Base-by-base conservation (phyloP, 2,797 vertebrate species). In the Peromyscus melanophrys region DNA sequence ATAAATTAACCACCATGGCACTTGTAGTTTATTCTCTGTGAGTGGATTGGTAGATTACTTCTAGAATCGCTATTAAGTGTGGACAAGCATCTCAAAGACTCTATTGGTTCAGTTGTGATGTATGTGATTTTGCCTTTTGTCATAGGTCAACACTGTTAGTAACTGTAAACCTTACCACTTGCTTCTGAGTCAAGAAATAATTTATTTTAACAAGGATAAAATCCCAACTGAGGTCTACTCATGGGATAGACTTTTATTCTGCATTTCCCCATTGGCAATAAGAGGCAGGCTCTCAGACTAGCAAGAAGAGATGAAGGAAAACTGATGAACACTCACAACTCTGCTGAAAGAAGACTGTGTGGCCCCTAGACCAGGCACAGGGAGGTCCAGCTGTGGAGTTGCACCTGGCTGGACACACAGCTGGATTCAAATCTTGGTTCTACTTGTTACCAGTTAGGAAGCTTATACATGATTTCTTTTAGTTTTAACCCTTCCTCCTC, bases 1-100 rank as follows among this genome's bases (percentile, higher is more conserved):
- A 93, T 14, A 98, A 80, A 77, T 97, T 97, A 98, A 96, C 85
- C 96, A 67, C 92, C 95, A 88, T 98, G 95, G 97, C 59, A 67
- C 80, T 90, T 97, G 81, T 97, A 98, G 90, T 97, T 96, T 97
- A 96, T 97, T 97, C 27, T 98, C 90, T 98, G 92, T 98, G 93
- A 85, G 77, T 94, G 97, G 94, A 95, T 92, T 96, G 90, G 94
- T 94, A 87, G 94, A 88, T 95, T 98, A 92, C 85, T n/a, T 96
- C 85, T 89, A 93, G 89, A 97, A 96, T 95, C 98, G 21, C 21
- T 87, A 52, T 63, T 92, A 85, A 92, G n/a, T 67, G 6, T 57
- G 40, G 61, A 59, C 43, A 90, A 57, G 12, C 4, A 14, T 75
- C 23, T 69, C 55, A 78, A 90, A 65, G 52, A 81, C 63, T 86